These are phyloP conservation scores for Anolis carolinensis DNA, from an alignment of 2,113 vertebrate genomes.

Conservation along the genomic window DNA sequence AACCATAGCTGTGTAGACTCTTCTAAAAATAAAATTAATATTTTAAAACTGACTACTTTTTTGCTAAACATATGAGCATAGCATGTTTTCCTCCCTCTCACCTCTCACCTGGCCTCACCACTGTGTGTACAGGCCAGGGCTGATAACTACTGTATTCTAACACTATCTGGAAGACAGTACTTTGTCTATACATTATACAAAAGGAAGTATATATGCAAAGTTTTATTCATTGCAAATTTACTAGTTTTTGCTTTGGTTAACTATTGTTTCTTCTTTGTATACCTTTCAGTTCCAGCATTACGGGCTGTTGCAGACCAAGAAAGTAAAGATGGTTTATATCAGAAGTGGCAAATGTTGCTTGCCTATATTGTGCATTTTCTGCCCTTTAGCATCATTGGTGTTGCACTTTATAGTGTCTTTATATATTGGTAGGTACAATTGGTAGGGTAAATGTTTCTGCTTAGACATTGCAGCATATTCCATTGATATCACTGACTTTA, in stretches of 20 bases:
- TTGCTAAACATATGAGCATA: not conserved
- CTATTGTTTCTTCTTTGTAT: slow-evolving; percentile 26
- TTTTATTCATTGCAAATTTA: not conserved
- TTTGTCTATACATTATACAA: too few species aligned
- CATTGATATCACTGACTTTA: not conserved
- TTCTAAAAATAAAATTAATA: not conserved
- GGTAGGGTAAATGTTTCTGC: not conserved
- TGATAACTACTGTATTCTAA: too few species aligned
- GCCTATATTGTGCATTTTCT: slow-evolving; percentile 90
- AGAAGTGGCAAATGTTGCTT: slow-evolving; percentile 95
- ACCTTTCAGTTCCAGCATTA: slow-evolving; percentile 82
- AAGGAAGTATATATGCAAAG: too few species aligned
- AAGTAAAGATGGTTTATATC: slow-evolving; percentile 92
- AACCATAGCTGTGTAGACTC: not conserved
- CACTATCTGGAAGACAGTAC: too few species aligned
- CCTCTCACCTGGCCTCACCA: not conserved
- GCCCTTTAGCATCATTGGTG: slow-evolving; percentile 89
- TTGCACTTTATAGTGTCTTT: slow-evolving; percentile 83
- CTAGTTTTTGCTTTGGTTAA: not conserved
- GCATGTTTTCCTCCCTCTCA: not conserved
- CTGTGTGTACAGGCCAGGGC: too few species aligned
- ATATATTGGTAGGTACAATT: slow-evolving; percentile 88
- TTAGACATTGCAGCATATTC: not conserved
- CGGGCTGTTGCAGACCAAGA: slow-evolving; percentile 92
- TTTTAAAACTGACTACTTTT: not conserved